Base-by-base conservation (phyloP, 2,113 vertebrate species). In the Ophthalmolycus amberensis region DNA sequence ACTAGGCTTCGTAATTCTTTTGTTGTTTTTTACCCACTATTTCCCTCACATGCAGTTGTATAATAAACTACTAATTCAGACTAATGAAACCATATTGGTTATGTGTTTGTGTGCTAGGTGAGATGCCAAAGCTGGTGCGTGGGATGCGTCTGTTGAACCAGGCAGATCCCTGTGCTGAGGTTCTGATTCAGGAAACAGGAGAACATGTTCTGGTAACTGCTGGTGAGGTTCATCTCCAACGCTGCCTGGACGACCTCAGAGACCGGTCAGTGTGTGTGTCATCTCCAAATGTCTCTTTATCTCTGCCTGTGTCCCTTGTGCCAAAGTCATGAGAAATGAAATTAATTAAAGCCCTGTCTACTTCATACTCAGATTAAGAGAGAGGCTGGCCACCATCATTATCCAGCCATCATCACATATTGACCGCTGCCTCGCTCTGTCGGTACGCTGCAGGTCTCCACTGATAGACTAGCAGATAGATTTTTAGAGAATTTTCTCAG, bases 91-190 rank as follows among this genome's bases (percentile, higher is more conserved):
- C 46, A 16, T 5, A 20, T 18, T 9, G 22, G 7, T 9, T n/a
- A 1, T 54, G 52, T 58, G 54, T 58, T 25, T 85, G 15, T 75
- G 9, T 63, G 3, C 40, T 63, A 99, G 98, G 96, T 94, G 97
- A 99, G 80, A 99, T 99, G 98, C 96, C 96, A 29, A 97, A 97
- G 91, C 94, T 99, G 83, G 96, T 99, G 62, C 96, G 81, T 79
- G 98, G 98, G 50, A 99, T 99, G 98, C 98, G 96, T 78, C 92
- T 99, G 83, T 90, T 99, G 94, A 99, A 99, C 94, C 98, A 99
- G 84, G 98, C 98, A 1, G 98, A 99, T 89, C 97, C 98, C 0
- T 99, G 98, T 68, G 98, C 96, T 6, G 96, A 99, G 72, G 94
- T 99, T 80, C 92, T 99, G 82, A 98, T 99, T 82, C 98, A 99